Conservation (phyloP, 2,113 vertebrate species). For the Andinoacara biseriatus region DNA sequence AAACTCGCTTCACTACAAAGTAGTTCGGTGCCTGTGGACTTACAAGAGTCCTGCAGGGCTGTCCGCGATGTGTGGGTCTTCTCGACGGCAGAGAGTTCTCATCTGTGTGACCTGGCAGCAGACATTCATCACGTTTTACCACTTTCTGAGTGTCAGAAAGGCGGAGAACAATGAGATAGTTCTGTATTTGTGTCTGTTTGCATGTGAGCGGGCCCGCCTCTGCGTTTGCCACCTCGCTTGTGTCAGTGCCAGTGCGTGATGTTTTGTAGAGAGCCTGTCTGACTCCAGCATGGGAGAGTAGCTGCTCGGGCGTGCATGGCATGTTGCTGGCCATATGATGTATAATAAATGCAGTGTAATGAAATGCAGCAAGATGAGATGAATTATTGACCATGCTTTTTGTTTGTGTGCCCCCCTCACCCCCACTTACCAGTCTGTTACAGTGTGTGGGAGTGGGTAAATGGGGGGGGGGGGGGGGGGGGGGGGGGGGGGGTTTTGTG, state of each 20-base stretch:
- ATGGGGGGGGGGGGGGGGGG: not conserved
- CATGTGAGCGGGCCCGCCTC: not conserved
- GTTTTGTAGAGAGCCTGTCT: conserved; percentile 30
- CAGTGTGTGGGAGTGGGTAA: not conserved
- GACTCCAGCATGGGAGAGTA: conserved; percentile 27
- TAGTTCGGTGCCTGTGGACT: not conserved
- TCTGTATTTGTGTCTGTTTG: conserved; percentile 10
- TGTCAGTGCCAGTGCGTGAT: conserved; percentile 32
- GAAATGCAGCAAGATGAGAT: conserved; percentile 74
- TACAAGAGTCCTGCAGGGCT: not conserved
- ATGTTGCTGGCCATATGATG: conserved; percentile 67
- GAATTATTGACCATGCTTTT: conserved; percentile 79
- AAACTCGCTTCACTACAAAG: not conserved
- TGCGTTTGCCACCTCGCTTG: not conserved
- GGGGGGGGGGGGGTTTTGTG: too few species aligned
- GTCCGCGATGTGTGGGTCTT: not conserved
- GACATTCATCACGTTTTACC: conserved; percentile 34
- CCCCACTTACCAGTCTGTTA: conserved; percentile 9
- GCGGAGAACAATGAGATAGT: not conserved
- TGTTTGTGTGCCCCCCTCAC: conserved; percentile 56
- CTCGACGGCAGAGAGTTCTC: not conserved
- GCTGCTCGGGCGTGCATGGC: conserved; percentile 53
- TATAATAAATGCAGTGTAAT: conserved; percentile 81
- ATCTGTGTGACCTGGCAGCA: conserved; percentile 9
- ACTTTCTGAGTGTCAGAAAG: not conserved